Percentiles rank a stretch among this genome's conserved stretches.
Conservation (phyloP, 2,888 invertebrate genomes). For the Quadriops clusia region DNA sequence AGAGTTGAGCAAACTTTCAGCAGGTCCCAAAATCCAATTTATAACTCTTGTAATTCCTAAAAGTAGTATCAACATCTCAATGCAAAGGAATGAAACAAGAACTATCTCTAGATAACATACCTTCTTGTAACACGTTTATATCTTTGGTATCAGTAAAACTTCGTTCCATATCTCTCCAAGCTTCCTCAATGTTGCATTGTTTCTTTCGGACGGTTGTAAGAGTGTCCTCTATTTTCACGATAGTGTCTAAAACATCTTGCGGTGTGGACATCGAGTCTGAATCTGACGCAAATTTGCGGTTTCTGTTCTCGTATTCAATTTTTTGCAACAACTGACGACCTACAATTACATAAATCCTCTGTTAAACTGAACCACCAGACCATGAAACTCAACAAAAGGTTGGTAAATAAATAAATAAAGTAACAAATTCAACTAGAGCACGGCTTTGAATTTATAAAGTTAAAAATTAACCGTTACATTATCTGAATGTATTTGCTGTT, state of each 20-base stretch:
- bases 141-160: constrained; percentile 49
- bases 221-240: constrained; percentile 44
- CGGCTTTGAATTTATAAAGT: too few relatives aligned
- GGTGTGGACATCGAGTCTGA: constrained; percentile 37
- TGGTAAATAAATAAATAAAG: too few relatives aligned
- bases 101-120: too few relatives aligned
- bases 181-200: constrained; percentile 47
- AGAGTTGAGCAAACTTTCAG: constrained; percentile 59
- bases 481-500: too few relatives aligned
- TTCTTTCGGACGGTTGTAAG: constrained; percentile 46
- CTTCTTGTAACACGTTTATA: constrained; percentile 47
- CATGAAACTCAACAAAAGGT: too few relatives aligned
- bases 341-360: constrained; percentile 18
- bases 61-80: too few relatives aligned
- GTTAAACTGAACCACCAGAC: background rate
- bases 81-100: too few relatives aligned
- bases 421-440: constrained; percentile 2
- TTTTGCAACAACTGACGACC: constrained; percentile 36
- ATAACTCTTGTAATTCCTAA: constrained; percentile 61
- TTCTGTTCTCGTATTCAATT: constrained; percentile 35
- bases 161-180: constrained; percentile 48
- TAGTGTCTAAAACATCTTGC: constrained; percentile 50
- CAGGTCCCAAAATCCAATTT: constrained; percentile 67
- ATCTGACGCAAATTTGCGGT: constrained; percentile 33
- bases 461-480: too few relatives aligned